phyloP scores from a whole-genome alignment of 2,888 invertebrate species.

The Bimastos eiseni region DNA sequence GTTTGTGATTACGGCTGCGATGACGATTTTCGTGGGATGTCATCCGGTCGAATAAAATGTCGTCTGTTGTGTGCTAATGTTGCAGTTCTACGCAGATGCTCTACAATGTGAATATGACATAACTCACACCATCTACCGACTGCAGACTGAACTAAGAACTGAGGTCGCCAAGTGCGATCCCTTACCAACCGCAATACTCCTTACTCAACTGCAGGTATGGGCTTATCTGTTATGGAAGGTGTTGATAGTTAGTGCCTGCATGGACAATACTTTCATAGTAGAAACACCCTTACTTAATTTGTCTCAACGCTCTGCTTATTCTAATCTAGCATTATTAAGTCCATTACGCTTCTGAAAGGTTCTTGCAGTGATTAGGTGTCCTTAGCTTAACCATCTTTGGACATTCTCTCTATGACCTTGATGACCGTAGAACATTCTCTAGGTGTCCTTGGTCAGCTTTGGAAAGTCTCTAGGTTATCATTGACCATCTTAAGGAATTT shows the following conservation, averaged over 20 bases:
- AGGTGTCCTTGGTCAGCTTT: no score
- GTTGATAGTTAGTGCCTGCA: neutral
- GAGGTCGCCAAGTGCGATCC: slow-evolving; percentile 32
- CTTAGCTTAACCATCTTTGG: no score
- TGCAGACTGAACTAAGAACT: slow-evolving; percentile 36
- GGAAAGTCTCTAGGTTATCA: no score
- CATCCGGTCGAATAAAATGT: neutral
- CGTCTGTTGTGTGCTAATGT: neutral
- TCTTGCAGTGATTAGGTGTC: no score
- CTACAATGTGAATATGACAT: slow-evolving; percentile 44
- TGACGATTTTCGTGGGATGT: neutral
- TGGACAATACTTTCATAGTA: neutral
- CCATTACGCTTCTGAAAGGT: no score
- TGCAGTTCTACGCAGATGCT: slow-evolving; percentile 44
- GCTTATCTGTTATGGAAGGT: neutral
- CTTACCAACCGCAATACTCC: slow-evolving; percentile 33
- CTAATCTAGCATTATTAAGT: no score
- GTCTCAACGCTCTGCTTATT: neutral
- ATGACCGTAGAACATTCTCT: no score
- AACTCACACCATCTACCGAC: slow-evolving; percentile 38
- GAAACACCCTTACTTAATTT: neutral
- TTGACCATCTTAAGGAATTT: no score
- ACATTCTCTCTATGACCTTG: no score
- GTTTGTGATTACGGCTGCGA: no score
- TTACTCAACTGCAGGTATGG: neutral